A percentile compares a stretch with the other conserved stretches of the same genome.
Conservation (phyloP, 2,888 invertebrate species). For the Temnothorax rugatulus region DNA sequence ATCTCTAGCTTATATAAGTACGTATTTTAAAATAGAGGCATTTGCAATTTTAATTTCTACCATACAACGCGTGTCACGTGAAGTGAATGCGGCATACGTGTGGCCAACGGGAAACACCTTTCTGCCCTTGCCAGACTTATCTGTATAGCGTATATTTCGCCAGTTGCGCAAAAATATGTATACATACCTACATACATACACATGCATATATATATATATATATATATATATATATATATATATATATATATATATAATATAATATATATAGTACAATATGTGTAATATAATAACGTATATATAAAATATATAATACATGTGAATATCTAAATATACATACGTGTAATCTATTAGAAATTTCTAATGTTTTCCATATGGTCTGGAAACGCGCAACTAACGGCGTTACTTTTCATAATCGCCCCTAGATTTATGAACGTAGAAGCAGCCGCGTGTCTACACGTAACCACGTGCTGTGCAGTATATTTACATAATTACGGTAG, state of each 20-base stretch:
- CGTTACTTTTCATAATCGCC: not conserved
- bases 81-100: conserved; percentile 11
- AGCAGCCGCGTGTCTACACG: not conserved
- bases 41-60: conserved; percentile 46
- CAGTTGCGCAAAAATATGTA: not conserved
- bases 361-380: not conserved
- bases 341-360: not conserved
- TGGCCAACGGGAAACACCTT: conserved; percentile 1
- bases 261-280: not conserved
- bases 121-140: conserved; percentile 4
- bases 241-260: not conserved
- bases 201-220: not conserved
- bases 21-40: conserved; percentile 5
- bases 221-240: not conserved
- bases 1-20: conserved; percentile 5
- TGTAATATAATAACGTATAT: not conserved
- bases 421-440: not conserved
- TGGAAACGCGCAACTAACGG: not conserved
- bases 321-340: not conserved
- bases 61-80: conserved; percentile 9
- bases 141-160: not conserved
- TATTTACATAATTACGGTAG: conserved; percentile 47
- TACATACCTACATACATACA: not conserved
- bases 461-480: not conserved
- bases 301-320: not conserved